These are phyloP conservation scores for Allolobophora icterica DNA, from an alignment of 2,888 invertebrate genomes.

Conservation along the genomic window DNA sequence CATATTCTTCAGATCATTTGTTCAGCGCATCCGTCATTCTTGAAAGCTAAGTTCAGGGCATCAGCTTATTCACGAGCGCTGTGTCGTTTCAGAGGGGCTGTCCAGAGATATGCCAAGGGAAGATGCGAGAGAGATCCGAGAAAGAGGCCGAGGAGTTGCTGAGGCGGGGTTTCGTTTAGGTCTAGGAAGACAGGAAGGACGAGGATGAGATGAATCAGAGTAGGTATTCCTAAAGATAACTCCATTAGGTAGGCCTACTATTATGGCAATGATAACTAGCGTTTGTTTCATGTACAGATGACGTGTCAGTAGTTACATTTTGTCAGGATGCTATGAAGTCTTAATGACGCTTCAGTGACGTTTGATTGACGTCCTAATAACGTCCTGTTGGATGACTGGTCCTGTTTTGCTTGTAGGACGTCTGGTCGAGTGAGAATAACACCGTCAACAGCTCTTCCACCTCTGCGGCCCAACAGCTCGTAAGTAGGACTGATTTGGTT, in stretches of 20 bases:
- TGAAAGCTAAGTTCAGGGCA: no score
- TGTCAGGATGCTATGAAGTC: not conserved
- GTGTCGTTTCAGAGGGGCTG: no score
- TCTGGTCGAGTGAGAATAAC: slow-evolving; percentile 17
- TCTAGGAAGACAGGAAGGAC: slow-evolving; percentile 1
- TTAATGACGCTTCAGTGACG: not conserved
- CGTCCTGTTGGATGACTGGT: not conserved
- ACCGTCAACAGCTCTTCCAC: not conserved
- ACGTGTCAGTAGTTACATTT: no score
- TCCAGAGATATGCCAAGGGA: no score
- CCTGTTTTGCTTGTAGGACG: not conserved
- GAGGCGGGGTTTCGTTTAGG: no score
- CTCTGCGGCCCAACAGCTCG: not conserved
- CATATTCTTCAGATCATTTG: no score
- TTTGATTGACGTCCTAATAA: no score
- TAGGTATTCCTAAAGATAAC: not conserved
- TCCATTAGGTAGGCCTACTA: not conserved
- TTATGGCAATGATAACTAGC: no score
- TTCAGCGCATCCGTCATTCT: no score
- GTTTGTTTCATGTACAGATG: not conserved
- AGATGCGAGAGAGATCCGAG: not conserved
- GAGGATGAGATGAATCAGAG: not conserved
- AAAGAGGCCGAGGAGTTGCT: not conserved
- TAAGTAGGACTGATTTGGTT: not conserved
- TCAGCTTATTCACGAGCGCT: no score